These are phyloP conservation scores for Zelostemma sp. DNA, from an alignment of 1,140 invertebrate genomes.

Conservation along the genomic window DNA sequence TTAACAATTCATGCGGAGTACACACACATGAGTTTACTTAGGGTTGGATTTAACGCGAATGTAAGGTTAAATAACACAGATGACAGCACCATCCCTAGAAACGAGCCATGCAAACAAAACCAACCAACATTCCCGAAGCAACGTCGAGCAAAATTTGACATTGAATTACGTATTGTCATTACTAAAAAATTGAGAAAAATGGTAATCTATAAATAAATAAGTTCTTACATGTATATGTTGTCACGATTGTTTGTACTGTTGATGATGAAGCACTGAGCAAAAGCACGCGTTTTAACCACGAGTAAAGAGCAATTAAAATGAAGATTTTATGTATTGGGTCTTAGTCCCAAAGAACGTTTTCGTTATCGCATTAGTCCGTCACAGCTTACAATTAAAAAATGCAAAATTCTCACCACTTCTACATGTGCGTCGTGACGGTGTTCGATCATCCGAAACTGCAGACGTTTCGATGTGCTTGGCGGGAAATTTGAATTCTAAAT, in stretches of 20 bases:
- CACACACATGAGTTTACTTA: not conserved
- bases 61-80: conserved; percentile 13
- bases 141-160: not conserved
- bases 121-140: conserved; percentile 12
- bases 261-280: too few relatives aligned
- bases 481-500: not conserved
- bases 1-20: too few relatives aligned
- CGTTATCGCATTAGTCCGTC: too few relatives aligned
- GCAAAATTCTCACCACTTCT: too few relatives aligned
- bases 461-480: not conserved
- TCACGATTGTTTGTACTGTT: not conserved
- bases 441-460: not conserved
- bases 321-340: too few relatives aligned
- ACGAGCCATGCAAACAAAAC: conserved; percentile 42
- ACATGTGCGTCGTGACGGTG: too few relatives aligned
- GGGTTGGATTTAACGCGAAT: too few relatives aligned
- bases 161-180: not conserved
- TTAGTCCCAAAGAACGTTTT: too few relatives aligned
- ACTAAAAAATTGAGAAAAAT: not conserved
- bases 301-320: not conserved
- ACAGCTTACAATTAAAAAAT: too few relatives aligned
- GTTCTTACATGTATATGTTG: not conserved
- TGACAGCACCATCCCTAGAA: conserved; percentile 42
- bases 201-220: not conserved
- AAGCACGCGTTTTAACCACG: too few relatives aligned